These are phyloP conservation scores for Gallinago paraguaiae DNA, from an alignment of 2,113 vertebrate genomes.

Conservation along the genomic window DNA sequence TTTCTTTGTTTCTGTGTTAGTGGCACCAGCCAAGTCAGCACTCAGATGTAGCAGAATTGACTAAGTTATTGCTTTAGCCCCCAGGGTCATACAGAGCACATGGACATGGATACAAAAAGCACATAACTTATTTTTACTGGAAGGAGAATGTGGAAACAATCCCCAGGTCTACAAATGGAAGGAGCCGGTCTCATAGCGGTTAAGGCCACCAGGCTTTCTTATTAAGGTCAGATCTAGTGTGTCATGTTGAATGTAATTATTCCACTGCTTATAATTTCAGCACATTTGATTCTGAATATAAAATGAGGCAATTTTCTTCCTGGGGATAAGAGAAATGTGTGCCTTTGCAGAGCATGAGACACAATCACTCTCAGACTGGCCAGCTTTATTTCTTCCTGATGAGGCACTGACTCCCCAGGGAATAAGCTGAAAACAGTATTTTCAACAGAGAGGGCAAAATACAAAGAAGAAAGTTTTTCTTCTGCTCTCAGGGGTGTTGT, in stretches of 20 bases:
- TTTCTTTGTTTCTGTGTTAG: not conserved
- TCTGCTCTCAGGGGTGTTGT: not conserved
- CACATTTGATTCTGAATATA: constrained; percentile 57
- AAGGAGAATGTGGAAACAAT: not conserved
- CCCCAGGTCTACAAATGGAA: not conserved
- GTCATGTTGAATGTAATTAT: constrained; percentile 37
- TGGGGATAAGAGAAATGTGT: constrained; percentile 41
- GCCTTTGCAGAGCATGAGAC: constrained; percentile 43
- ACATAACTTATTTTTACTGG: constrained; percentile 3
- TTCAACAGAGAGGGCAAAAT: constrained; percentile 26
- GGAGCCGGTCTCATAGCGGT: not conserved
- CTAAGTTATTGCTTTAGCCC: not conserved
- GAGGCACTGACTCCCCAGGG: constrained; percentile 25
- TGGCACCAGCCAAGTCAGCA: not conserved
- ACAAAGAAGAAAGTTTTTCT: constrained; percentile 44
- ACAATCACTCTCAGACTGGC: constrained; percentile 18
- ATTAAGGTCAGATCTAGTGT: constrained; percentile 46
- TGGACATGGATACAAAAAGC: not conserved
- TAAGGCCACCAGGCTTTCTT: constrained; percentile 26
- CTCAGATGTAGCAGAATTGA: not conserved
- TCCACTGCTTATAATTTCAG: constrained; percentile 53
- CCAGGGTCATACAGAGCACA: not conserved
- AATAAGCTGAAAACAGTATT: constrained; percentile 18
- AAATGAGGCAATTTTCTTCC: constrained; percentile 63
- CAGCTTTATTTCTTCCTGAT: constrained; percentile 54